phyloP scores from a whole-genome alignment of 2,113 vertebrate species.

The Myocastor coypus region DNA sequence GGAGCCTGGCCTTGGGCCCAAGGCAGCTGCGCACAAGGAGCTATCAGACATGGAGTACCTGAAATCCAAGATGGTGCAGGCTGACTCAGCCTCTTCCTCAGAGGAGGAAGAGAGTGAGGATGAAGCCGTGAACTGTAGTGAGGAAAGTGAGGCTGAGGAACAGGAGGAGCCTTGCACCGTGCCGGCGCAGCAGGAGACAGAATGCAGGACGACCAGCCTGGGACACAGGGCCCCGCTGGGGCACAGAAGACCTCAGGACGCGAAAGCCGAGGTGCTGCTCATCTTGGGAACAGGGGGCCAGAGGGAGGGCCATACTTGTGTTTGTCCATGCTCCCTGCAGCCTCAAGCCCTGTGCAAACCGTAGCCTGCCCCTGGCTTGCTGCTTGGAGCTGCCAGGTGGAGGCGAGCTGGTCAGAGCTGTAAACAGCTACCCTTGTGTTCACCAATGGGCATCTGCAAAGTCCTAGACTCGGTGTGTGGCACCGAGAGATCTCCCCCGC shows the following conservation, averaged over 20 bases:
- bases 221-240: neutral
- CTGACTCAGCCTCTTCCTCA: constrained; percentile 45
- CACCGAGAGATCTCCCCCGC: neutral
- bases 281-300: accelerated
- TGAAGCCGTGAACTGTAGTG: constrained; percentile 65
- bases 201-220: constrained; percentile 59
- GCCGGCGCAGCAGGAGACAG: neutral
- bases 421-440: accelerated
- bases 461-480: too few relatives aligned
- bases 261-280: constrained; percentile 60
- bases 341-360: neutral
- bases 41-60: constrained; percentile 98
- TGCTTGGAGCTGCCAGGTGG: accelerated
- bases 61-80: constrained; percentile 92
- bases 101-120: constrained; percentile 78
- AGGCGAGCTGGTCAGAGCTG: accelerated
- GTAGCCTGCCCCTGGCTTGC: neutral
- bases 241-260: neutral
- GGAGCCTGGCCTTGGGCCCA: constrained; percentile 57
- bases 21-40: constrained; percentile 81
- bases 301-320: neutral
- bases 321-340: accelerated
- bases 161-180: constrained; percentile 56
- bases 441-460: accelerated
- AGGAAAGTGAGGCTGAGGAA: constrained; percentile 63